These are phyloP conservation scores for Eupithecia vulgata DNA, from an alignment of 2,888 invertebrate species.

Conservation along the genomic window DNA sequence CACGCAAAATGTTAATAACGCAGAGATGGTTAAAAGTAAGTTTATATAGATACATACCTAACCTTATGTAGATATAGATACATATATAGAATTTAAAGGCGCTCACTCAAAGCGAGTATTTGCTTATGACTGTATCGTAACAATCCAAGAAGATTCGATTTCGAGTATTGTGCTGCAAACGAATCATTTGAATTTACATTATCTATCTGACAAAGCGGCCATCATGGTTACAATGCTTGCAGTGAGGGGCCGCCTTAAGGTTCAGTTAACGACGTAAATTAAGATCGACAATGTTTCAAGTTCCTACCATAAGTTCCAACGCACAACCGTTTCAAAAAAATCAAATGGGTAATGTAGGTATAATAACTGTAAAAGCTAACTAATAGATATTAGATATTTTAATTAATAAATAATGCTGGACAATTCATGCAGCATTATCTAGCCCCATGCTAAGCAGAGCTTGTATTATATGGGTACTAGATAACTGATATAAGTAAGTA, in stretches of 20 bases:
- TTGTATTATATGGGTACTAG: no score
- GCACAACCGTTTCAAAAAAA: no score
- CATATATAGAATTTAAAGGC: background rate
- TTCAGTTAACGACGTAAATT: background rate
- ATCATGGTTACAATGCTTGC: background rate
- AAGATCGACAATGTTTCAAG: background rate
- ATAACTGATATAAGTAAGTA: no score
- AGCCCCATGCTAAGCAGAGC: no score
- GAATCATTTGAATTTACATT: background rate
- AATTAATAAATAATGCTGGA: no score
- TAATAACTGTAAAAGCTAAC: no score
- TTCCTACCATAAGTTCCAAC: no score
- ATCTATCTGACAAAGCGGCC: background rate
- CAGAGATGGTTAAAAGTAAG: constrained; percentile 76
- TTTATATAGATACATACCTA: background rate
- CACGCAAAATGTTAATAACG: constrained; percentile 71
- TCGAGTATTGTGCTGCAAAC: background rate
- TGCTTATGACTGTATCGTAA: no score
- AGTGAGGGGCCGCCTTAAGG: background rate
- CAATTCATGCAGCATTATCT: no score
- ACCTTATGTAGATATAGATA: background rate
- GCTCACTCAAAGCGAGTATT: background rate
- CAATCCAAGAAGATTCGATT: background rate
- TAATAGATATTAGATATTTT: no score
- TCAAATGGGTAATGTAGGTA: no score